phyloP scores from a whole-genome alignment of 2,797 vertebrate species.

The Rhabdophis nuchalis region DNA sequence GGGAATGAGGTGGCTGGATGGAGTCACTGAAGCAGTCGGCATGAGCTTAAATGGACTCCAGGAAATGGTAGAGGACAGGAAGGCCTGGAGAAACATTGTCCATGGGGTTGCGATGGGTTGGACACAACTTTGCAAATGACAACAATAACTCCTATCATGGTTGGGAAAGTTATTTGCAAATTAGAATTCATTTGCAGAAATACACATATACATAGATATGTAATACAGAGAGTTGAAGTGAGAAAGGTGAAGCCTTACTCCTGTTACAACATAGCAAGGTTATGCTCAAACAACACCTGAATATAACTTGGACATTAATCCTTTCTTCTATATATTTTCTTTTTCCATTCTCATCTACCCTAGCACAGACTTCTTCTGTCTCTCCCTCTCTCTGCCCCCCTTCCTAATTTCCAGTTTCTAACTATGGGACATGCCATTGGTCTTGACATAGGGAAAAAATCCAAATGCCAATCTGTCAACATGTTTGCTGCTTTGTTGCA shows the following conservation, averaged over 20 bases:
- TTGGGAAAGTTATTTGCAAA: background rate
- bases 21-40: too few species aligned
- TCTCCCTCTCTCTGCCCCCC: accelerated
- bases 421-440: background rate
- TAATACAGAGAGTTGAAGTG: background rate
- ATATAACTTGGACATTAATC: background rate
- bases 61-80: too few species aligned
- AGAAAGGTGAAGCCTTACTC: background rate
- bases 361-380: background rate
- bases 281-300: background rate
- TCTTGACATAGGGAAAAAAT: background rate
- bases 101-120: too few species aligned
- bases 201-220: background rate
- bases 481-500: background rate
- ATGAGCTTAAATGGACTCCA: too few species aligned
- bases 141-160: background rate
- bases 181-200: background rate
- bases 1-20: too few species aligned
- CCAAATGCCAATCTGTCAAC: background rate
- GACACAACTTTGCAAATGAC: too few species aligned
- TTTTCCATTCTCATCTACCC: background rate
- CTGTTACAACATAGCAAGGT: background rate
- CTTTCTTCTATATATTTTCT: background rate
- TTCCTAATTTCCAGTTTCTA: background rate
- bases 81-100: too few species aligned